Evolutionary conservation across 2,113 vertebrate genomes (phyloP).

Genomic region (Lophotis ruficrista): DNA sequence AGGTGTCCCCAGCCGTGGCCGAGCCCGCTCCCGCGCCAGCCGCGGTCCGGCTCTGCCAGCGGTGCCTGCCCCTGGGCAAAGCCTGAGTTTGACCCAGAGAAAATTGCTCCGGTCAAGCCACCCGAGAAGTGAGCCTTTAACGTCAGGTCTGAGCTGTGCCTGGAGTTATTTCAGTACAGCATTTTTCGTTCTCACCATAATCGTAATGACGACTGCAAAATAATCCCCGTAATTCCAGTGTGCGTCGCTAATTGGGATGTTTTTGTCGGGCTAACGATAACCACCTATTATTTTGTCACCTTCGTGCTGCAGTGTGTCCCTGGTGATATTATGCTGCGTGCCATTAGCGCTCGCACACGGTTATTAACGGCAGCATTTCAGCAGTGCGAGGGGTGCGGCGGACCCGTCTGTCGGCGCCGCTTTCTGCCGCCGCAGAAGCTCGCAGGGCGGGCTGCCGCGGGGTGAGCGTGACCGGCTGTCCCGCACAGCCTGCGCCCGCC

Average conservation of each 20-base stretch:
- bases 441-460: accelerated
- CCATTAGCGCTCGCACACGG: background rate
- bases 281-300: conserved; percentile 37
- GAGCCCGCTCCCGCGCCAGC: background rate
- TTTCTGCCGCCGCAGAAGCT: accelerated
- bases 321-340: background rate
- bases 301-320: background rate
- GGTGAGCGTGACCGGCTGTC: background rate
- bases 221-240: background rate
- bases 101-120: accelerated
- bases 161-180: background rate
- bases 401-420: background rate
- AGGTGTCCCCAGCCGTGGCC: background rate
- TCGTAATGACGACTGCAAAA: background rate
- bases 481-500: too few species aligned
- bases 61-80: background rate
- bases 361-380: background rate
- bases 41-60: background rate
- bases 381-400: accelerated
- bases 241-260: background rate
- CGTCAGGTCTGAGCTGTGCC: background rate
- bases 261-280: conserved; percentile 29
- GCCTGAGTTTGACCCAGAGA: accelerated
- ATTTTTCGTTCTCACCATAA: background rate
- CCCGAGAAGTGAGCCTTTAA: background rate